Evolutionary conservation across 2,888 invertebrate species (phyloP).

Genomic region (Ferrisia virgata): DNA sequence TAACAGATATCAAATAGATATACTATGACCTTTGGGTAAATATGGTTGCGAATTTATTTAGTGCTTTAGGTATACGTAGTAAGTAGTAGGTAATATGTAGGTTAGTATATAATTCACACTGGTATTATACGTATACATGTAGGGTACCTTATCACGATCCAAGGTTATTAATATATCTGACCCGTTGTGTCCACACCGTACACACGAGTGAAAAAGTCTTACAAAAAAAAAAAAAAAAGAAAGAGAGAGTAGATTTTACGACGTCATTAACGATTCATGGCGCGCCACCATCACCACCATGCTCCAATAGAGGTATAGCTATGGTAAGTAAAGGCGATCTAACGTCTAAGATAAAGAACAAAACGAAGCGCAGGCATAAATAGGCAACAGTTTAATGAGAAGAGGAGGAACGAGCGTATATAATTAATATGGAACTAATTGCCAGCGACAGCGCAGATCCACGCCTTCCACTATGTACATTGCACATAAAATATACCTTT

Average conservation of each 20-base stretch:
- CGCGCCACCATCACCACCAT: conserved; percentile 4
- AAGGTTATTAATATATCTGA: conserved; percentile 33
- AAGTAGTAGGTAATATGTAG: neutral
- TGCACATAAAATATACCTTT: neutral
- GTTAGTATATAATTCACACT: neutral
- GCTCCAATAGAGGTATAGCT: neutral
- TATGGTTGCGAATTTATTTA: neutral
- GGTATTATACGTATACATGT: neutral
- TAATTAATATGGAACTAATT: conserved; percentile 44
- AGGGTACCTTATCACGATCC: neutral
- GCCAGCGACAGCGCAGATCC: conserved; percentile 29
- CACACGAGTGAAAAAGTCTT: too few species aligned
- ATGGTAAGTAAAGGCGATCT: neutral
- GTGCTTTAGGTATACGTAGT: too few species aligned
- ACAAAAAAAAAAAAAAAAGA: too few species aligned
- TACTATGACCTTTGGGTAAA: neutral
- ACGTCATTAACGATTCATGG: conserved; percentile 34
- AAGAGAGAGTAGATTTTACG: neutral
- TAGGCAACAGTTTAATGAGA: neutral
- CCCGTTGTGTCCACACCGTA: neutral
- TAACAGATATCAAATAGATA: neutral
- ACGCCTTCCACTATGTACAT: conserved; percentile 39
- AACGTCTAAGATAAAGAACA: conserved; percentile 9
- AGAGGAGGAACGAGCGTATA: neutral
- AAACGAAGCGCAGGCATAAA: neutral